These are phyloP conservation scores for Drosophila neocordata DNA, from an alignment of 1,140 invertebrate species.

Conservation along the genomic window DNA sequence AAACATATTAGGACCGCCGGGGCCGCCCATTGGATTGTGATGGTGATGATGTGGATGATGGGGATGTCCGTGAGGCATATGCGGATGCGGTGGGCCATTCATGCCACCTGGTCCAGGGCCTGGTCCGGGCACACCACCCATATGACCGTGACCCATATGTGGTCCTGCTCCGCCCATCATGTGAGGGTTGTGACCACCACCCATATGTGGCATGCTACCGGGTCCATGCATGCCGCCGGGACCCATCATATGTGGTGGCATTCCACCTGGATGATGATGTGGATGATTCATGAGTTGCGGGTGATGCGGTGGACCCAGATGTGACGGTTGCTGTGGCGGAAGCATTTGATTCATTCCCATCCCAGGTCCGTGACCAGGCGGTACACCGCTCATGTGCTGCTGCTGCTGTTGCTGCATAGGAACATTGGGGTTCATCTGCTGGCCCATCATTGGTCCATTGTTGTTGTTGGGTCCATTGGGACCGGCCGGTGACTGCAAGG, in stretches of 20 bases:
- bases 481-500: slow-evolving; percentile 79
- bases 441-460: slow-evolving; percentile 74
- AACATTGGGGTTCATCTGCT: slow-evolving; percentile 79
- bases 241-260: slow-evolving; percentile 70
- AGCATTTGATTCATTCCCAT: slow-evolving; percentile 82
- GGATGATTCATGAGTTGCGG: slow-evolving; percentile 51
- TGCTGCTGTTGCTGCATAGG: slow-evolving; percentile 76
- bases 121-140: slow-evolving; percentile 63
- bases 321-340: slow-evolving; percentile 72
- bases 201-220: slow-evolving; percentile 70
- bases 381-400: slow-evolving; percentile 69
- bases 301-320: slow-evolving; percentile 64
- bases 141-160: slow-evolving; percentile 74
- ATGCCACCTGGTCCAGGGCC: slow-evolving; percentile 66
- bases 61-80: slow-evolving; percentile 57
- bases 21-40: slow-evolving; percentile 59
- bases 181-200: slow-evolving; percentile 65
- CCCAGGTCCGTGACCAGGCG: slow-evolving; percentile 54
- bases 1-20: slow-evolving; percentile 43
- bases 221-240: slow-evolving; percentile 66
- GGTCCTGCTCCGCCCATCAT: slow-evolving; percentile 73
- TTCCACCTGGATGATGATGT: slow-evolving; percentile 68
- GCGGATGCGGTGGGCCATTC: slow-evolving; percentile 65
- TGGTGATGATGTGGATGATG: slow-evolving; percentile 70
- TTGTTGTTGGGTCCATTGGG: slow-evolving; percentile 78